phyloP scores from a whole-genome alignment of 2,888 invertebrate species.

The Mantis religiosa region DNA sequence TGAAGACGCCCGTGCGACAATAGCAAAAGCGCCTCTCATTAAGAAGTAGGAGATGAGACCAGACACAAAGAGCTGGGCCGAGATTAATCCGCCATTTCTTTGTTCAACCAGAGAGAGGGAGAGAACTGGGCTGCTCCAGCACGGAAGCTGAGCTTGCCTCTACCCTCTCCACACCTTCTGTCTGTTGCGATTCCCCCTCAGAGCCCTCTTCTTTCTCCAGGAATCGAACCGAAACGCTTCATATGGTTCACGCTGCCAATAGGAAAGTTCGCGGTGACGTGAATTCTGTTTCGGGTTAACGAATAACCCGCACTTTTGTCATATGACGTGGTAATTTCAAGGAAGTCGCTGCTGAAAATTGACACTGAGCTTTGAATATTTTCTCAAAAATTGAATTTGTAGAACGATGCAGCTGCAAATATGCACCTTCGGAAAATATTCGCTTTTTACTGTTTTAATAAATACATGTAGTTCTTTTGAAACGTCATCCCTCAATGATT shows the following conservation, averaged over 20 bases:
- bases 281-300: neutral
- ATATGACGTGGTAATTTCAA: no score
- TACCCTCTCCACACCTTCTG: neutral
- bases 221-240: neutral
- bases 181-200: neutral
- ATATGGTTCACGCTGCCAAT: neutral
- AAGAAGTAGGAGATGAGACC: slow-evolving; percentile 25
- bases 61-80: slow-evolving; percentile 30
- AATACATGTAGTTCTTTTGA: no score
- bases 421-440: no score
- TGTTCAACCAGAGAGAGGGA: slow-evolving; percentile 20
- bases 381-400: no score
- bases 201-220: neutral
- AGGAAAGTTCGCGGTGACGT: neutral
- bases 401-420: no score
- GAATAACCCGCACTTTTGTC: no score
- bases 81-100: slow-evolving; percentile 31
- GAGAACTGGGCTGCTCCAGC: neutral
- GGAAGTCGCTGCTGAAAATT: no score
- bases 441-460: no score
- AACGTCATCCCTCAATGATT: no score
- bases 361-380: no score
- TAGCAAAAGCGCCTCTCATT: slow-evolving; percentile 27
- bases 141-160: neutral
- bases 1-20: slow-evolving; percentile 5